Evolutionary conservation across 37 sponge, comb jelly and placozoan genomes (phyloP).

Genomic region (Trichoplax adhaerens): DNA sequence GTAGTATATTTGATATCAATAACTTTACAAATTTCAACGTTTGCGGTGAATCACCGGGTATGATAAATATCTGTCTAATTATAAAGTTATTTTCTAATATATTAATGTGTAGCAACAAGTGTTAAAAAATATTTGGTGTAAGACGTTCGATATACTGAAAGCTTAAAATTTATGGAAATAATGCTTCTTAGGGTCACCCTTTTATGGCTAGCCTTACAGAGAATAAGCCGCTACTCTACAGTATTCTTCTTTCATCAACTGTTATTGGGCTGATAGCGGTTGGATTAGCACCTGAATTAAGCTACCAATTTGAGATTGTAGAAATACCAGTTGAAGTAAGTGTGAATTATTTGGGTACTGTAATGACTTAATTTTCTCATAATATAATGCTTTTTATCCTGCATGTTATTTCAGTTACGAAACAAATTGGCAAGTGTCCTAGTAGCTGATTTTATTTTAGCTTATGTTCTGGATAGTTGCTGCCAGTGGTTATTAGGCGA

Average conservation of each 20-base stretch:
- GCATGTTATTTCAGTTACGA: neutral
- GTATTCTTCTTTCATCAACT: slow-evolving; percentile 26
- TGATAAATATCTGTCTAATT: slow-evolving; percentile 2
- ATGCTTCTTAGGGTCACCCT: slow-evolving; percentile 57
- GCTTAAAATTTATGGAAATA: too few species aligned
- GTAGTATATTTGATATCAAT: slow-evolving; percentile 83
- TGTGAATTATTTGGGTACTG: neutral
- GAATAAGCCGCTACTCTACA: slow-evolving; percentile 63
- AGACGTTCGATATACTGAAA: neutral
- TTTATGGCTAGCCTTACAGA: slow-evolving; percentile 78
- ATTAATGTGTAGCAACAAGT: neutral
- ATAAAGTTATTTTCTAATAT: neutral
- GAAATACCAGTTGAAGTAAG: slow-evolving; percentile 56
- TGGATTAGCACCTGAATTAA: slow-evolving; percentile 62
- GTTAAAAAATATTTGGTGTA: slow-evolving; percentile 2
- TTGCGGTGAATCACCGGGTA: slow-evolving; percentile 87
- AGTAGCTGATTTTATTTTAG: slow-evolving; percentile 4
- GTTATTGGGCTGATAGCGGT: slow-evolving; percentile 43
- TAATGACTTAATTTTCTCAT: too few species aligned
- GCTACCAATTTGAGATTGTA: slow-evolving; percentile 30
- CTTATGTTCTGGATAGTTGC: slow-evolving; percentile 9
- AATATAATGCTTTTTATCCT: slow-evolving; percentile 7
- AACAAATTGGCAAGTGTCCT: slow-evolving; percentile 11
- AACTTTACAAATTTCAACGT: slow-evolving; percentile 88
- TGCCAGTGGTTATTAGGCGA: slow-evolving; percentile 9